Base-by-base conservation (phyloP, 1,140 invertebrate species). In the Hypothenemus hampei region DNA sequence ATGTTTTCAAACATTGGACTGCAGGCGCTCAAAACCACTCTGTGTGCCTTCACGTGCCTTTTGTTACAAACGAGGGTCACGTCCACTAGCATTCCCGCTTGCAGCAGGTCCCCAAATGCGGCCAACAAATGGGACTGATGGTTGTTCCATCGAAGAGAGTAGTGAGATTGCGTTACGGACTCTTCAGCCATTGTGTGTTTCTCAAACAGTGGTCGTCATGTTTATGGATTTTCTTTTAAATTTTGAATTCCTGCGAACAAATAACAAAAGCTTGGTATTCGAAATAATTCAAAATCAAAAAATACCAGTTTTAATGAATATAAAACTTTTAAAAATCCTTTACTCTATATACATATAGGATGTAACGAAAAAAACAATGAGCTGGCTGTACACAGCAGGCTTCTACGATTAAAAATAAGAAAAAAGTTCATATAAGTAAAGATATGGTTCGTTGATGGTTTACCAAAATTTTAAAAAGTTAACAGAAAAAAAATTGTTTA, bases 111-210 rank as follows among this genome's bases (percentile, higher is more conserved):
- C 64, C 92, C 90, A 74, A 94, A 92, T 13, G 89, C 85, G 57
- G 84, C 79, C 57, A 92, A 77, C 69, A 93, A 84, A 73, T 93
- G 88, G 48, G 80, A 81, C 67, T 89, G 87, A 76, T 93, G 90
- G 74, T 93, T 92, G 77, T 92, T 91, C 91, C 91, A 93, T 73
- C 88, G 82, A 57, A 93, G 77, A 65, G 89, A 91, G 73, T 92
- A 93, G 70, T 91, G 87, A 64, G 90, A 88, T 71, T 86, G 78
- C 49, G 73, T 72, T 78, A 78, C 81, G 56, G 58, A 46, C 35
- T 21, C n/a, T 50, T 41, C 13, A 20, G 11, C 45, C 11, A 29
- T 53, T 16, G 52, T 22, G 26, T 51, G 61, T 63, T 61, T 62
- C 24, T 57, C 45, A 29, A 33, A 35, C 13, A 48, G 48, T 61